phyloP scores from a whole-genome alignment of 2,113 vertebrate genomes.

The Otocyon megalotis region DNA sequence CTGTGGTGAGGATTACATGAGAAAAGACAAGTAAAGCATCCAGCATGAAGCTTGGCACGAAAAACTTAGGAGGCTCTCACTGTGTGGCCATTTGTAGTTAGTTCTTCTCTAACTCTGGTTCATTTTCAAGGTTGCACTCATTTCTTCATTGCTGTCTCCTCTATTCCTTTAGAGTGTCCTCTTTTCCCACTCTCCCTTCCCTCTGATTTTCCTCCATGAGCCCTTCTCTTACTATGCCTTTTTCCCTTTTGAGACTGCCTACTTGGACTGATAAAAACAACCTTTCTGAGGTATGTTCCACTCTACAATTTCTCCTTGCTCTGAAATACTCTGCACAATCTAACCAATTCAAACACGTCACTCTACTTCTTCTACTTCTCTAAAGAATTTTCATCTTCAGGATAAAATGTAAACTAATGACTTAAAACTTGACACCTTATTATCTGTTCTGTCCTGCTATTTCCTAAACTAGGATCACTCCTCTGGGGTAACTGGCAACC shows the following conservation, averaged over 20 bases:
- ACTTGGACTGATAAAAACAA: background rate
- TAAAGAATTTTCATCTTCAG: background rate
- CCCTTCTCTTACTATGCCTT: background rate
- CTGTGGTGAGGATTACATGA: background rate
- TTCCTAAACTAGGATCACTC: background rate
- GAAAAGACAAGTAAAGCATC: background rate
- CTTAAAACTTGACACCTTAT: background rate
- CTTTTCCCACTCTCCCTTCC: background rate
- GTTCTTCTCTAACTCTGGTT: background rate
- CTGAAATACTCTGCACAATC: background rate
- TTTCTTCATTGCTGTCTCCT: background rate
- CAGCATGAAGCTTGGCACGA: background rate
- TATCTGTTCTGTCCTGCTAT: background rate
- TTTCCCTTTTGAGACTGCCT: background rate
- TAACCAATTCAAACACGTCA: background rate
- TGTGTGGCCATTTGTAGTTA: background rate
- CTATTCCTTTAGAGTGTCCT: background rate
- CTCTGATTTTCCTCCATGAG: background rate
- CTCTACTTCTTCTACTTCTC: background rate
- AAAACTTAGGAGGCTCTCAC: background rate
- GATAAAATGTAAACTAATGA: constrained; percentile 29
- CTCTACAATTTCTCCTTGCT: background rate
- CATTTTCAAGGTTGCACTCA: background rate
- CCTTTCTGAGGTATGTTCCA: background rate
- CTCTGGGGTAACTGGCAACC: background rate